Evolutionary conservation across 2,888 invertebrate species (phyloP).

Genomic region (Oxytorus armatus): DNA sequence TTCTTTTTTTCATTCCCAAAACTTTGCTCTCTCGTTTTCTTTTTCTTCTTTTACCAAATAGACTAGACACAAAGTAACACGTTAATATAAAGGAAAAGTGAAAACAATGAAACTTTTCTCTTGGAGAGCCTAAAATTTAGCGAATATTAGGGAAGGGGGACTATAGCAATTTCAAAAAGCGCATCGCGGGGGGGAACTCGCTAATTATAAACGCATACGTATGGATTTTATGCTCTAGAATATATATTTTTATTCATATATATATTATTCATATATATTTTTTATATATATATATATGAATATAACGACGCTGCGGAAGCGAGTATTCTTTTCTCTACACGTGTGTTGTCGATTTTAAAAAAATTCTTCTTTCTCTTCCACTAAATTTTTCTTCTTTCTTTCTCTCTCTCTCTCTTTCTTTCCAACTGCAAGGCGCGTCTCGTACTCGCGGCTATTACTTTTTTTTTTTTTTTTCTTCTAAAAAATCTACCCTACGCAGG

Average conservation of each 20-base stretch:
- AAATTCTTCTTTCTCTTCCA: neutral
- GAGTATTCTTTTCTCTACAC: constrained; percentile 50
- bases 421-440: constrained; percentile 68
- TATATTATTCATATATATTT: constrained; percentile 24
- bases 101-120: constrained; percentile 19
- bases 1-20: constrained; percentile 18
- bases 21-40: no score
- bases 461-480: no score
- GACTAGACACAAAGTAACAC: constrained; percentile 61
- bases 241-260: constrained; percentile 37
- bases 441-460: constrained; percentile 71
- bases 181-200: constrained; percentile 54
- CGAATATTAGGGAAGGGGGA: neutral
- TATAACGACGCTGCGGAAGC: constrained; percentile 68
- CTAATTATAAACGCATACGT: constrained; percentile 56
- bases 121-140: constrained; percentile 46
- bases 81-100: constrained; percentile 27
- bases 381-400: constrained; percentile 26
- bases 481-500: constrained; percentile 81
- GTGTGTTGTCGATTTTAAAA: neutral
- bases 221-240: constrained; percentile 26
- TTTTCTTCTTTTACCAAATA: constrained; percentile 37
- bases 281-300: constrained; percentile 3
- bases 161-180: constrained; percentile 52
- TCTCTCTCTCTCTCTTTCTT: constrained; percentile 51